Evolutionary conservation across 2,888 invertebrate genomes (phyloP).

Genomic region (Patella pellucida): DNA sequence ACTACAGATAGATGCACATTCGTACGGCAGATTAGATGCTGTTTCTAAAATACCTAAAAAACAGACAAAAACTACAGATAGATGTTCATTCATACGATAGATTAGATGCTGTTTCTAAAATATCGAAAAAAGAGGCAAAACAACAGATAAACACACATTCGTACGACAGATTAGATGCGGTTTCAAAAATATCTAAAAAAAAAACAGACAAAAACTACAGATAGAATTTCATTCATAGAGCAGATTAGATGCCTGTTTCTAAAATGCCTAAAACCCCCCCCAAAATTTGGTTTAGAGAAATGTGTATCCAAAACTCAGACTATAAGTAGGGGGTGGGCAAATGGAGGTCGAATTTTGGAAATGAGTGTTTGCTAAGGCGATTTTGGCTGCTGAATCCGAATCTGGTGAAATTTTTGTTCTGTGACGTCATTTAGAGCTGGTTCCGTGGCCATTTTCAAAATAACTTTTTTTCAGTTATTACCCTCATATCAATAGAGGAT

Average conservation of each 20-base stretch:
- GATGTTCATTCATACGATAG: conserved; percentile 72
- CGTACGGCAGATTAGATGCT: conserved; percentile 71
- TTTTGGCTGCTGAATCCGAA: too few species aligned
- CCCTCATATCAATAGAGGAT: too few species aligned
- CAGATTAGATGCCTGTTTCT: conserved; percentile 72
- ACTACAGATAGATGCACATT: conserved; percentile 76
- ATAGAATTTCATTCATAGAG: conserved; percentile 73
- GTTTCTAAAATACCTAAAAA: conserved; percentile 74
- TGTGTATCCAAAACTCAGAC: too few species aligned
- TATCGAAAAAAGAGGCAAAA: background rate
- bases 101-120: conserved; percentile 69
- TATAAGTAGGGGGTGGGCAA: too few species aligned
- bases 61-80: conserved; percentile 79
- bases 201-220: too few species aligned
- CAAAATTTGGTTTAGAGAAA: too few species aligned
- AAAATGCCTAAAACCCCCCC: conserved; percentile 72
- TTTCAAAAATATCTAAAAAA: conserved; percentile 82
- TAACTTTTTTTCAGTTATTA: too few species aligned
- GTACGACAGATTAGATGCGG: conserved; percentile 74
- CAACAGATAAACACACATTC: background rate
- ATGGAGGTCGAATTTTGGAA: too few species aligned
- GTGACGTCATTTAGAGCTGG: too few species aligned
- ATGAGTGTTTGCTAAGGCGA: too few species aligned
- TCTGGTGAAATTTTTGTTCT: too few species aligned
- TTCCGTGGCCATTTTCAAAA: too few species aligned